Conservation (phyloP, 2,888 invertebrate genomes). For the Ptilodon capucinus region DNA sequence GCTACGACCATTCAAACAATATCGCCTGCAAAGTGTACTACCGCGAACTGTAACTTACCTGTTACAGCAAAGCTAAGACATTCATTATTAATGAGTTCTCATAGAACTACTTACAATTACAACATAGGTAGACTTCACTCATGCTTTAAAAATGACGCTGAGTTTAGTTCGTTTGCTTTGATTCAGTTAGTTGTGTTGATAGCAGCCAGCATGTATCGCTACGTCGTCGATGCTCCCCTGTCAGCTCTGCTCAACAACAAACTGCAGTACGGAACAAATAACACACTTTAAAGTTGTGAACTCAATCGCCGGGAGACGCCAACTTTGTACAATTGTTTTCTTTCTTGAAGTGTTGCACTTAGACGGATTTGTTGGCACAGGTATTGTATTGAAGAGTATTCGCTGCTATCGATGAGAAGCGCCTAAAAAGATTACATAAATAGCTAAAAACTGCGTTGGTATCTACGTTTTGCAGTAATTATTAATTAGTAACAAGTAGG, state of each 20-base stretch:
- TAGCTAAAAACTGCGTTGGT: no score
- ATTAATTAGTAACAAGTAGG: no score
- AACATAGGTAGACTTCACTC: no score
- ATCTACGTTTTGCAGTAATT: no score
- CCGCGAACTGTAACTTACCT: no score
- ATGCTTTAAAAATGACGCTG: no score
- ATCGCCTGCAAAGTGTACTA: no score
- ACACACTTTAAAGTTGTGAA: conserved; percentile 76
- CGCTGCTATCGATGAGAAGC: not conserved
- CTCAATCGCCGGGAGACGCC: conserved; percentile 69
- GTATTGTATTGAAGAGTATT: not conserved
- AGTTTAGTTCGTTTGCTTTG: conserved; percentile 18
- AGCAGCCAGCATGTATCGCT: conserved; percentile 44
- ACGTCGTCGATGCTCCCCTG: conserved; percentile 62
- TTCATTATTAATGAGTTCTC: no score
- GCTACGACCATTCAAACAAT: no score
- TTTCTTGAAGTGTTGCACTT: conserved; percentile 66
- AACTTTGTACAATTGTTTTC: conserved; percentile 73
- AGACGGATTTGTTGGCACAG: conserved; percentile 8
- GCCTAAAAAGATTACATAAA: not conserved
- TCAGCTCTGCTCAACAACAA: conserved; percentile 59
- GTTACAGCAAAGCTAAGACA: no score
- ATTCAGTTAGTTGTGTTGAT: conserved; percentile 31
- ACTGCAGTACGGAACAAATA: conserved; percentile 68
- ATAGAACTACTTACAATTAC: no score